phyloP scores from a whole-genome alignment of 2,113 vertebrate species.

The Tachycineta bicolor region DNA sequence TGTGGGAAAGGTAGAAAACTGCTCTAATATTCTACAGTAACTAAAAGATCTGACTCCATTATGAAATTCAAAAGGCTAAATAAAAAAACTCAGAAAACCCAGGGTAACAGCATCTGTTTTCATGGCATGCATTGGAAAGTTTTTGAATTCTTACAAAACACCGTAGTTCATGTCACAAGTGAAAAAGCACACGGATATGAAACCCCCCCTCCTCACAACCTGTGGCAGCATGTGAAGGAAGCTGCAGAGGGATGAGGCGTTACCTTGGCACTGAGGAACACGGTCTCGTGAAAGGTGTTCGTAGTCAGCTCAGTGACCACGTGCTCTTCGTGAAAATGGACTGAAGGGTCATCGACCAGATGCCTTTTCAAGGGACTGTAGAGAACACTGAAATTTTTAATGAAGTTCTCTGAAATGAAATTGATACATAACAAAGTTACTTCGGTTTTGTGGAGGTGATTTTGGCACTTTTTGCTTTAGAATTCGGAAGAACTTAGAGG shows the following conservation, averaged over 20 bases:
- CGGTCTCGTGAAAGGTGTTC: slow-evolving; percentile 77
- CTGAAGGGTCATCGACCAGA: slow-evolving; percentile 79
- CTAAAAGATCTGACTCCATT: no score
- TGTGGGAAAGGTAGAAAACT: no score
- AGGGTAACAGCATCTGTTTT: not conserved
- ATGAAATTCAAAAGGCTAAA: no score
- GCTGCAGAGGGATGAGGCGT: fast-evolving
- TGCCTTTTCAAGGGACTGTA: slow-evolving; percentile 91
- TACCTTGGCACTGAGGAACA: slow-evolving; percentile 87
- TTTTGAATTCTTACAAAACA: not conserved
- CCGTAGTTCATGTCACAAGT: not conserved
- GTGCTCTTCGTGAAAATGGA: slow-evolving; percentile 20
- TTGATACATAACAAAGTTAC: not conserved
- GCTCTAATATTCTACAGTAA: no score
- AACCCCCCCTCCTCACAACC: not conserved
- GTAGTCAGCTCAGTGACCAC: slow-evolving; percentile 89
- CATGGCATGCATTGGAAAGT: not conserved
- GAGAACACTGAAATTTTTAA: slow-evolving; percentile 90
- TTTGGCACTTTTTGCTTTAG: slow-evolving; percentile 1
- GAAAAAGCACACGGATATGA: not conserved
- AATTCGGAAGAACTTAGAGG: not conserved
- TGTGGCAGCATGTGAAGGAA: not conserved
- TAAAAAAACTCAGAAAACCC: no score
- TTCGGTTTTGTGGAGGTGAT: not conserved
- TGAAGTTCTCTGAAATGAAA: slow-evolving; percentile 86